A percentile compares a stretch with the other conserved stretches of the same genome.
Evolutionary conservation across 2,797 vertebrate genomes (phyloP).

Genomic region (Holocentrus rufus): DNA sequence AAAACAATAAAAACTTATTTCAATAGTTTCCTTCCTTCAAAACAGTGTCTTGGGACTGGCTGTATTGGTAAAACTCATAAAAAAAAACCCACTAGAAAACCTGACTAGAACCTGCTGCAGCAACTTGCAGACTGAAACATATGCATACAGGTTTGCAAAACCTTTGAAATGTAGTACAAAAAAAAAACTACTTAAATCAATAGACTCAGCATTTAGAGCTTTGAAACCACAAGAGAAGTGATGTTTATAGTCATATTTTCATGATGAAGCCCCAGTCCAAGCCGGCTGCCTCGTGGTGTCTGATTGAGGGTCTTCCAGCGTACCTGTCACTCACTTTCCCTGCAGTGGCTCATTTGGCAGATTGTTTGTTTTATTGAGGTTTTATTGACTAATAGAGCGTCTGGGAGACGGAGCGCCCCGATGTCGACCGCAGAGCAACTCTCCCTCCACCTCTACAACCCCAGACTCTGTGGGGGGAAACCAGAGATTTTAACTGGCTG

Average conservation of each 20-base stretch:
- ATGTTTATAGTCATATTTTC: slow-evolving; percentile 6
- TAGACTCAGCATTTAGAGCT: neutral
- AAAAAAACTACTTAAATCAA: neutral
- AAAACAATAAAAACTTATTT: neutral
- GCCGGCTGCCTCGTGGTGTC: slow-evolving; percentile 23
- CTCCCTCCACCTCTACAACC: slow-evolving; percentile 54
- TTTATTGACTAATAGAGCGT: slow-evolving; percentile 78
- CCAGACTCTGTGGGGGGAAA: slow-evolving; percentile 69
- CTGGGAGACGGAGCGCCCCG: slow-evolving; percentile 56
- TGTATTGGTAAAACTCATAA: slow-evolving; percentile 1
- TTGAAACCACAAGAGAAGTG: slow-evolving; percentile 5
- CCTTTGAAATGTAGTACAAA: neutral
- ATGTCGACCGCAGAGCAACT: slow-evolving; percentile 49
- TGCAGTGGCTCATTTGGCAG: slow-evolving; percentile 65
- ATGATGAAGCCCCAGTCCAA: slow-evolving; percentile 28
- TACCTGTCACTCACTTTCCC: slow-evolving; percentile 64
- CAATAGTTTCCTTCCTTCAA: neutral
- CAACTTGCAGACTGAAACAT: neutral
- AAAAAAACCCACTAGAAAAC: too few species aligned
- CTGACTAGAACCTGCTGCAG: slow-evolving; percentile 9
- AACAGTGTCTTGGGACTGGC: neutral
- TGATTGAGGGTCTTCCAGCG: slow-evolving; percentile 50
- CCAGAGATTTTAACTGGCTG: slow-evolving; percentile 68
- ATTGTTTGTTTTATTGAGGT: slow-evolving; percentile 76
- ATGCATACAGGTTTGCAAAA: neutral